Evolutionary conservation across 1,140 invertebrate species (phyloP).

Genomic region (Cyclina sinensis): DNA sequence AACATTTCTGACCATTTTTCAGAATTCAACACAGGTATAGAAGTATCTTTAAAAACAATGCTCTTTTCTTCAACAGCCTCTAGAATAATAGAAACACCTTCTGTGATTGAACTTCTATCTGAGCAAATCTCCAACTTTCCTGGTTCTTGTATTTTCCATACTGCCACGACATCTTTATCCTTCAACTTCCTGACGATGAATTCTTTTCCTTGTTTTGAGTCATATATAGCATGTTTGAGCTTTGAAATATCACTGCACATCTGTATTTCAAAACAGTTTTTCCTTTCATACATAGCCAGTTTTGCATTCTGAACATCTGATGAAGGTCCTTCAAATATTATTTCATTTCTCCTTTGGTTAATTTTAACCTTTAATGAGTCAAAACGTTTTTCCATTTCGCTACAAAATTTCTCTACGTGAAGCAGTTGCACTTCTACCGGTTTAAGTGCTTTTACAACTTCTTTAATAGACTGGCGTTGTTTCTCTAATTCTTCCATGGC

Average conservation of each 20-base stretch:
- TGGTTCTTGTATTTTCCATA: background rate
- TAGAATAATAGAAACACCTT: background rate
- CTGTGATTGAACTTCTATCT: background rate
- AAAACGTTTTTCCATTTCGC: background rate
- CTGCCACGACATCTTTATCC: background rate
- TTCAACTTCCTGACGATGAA: background rate
- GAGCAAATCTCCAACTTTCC: background rate
- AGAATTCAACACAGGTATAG: background rate
- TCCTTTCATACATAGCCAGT: background rate
- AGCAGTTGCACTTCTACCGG: background rate
- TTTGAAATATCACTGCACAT: background rate
- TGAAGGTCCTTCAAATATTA: background rate
- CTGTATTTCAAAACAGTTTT: background rate
- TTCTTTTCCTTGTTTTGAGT: background rate
- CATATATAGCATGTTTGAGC: background rate
- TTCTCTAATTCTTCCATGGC: background rate
- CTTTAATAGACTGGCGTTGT: background rate
- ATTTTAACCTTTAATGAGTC: background rate
- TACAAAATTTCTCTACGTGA: background rate
- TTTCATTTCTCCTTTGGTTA: background rate
- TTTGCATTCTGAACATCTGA: background rate
- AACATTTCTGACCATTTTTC: background rate
- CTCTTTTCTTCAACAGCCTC: background rate
- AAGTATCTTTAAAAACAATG: background rate
- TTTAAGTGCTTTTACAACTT: background rate